A percentile compares a stretch with the other conserved stretches of the same genome.
Evolutionary conservation across 2,113 vertebrate species (phyloP).

Genomic region (Notothenia rossii): DNA sequence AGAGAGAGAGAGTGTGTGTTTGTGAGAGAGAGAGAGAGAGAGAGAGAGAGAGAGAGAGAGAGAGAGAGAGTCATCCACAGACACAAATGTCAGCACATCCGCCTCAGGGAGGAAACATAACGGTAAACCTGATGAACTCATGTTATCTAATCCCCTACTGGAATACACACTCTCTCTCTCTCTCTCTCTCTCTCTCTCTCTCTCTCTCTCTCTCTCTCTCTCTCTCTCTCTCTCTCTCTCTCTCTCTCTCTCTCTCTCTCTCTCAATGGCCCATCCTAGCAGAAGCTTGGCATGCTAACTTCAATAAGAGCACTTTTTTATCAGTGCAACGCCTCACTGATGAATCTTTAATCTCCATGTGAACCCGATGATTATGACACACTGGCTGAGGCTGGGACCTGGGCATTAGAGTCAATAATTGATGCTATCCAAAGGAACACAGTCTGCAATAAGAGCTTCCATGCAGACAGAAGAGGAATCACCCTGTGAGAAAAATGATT

Average conservation of each 20-base stretch:
- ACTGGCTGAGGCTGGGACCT: slow-evolving; percentile 43
- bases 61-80: slow-evolving; percentile 23
- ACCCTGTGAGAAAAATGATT: slow-evolving; percentile 17
- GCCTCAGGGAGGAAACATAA: slow-evolving; percentile 72
- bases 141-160: slow-evolving; percentile 78
- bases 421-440: slow-evolving; percentile 51
- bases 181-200: slow-evolving; percentile 21
- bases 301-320: slow-evolving; percentile 47
- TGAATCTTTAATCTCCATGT: slow-evolving; percentile 67
- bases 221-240: slow-evolving; percentile 22
- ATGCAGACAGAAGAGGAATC: slow-evolving; percentile 12
- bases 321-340: slow-evolving; percentile 36
- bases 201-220: neutral
- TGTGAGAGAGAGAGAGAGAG: too few species aligned
- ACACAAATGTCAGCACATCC: slow-evolving; percentile 67
- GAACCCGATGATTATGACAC: slow-evolving; percentile 58
- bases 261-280: slow-evolving; percentile 34
- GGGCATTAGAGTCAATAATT: slow-evolving; percentile 69
- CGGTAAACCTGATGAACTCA: slow-evolving; percentile 79
- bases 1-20: too few species aligned
- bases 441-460: slow-evolving; percentile 43
- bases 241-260: neutral
- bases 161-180: slow-evolving; percentile 33
- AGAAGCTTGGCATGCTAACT: slow-evolving; percentile 35
- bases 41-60: neutral